Conservation (phyloP, 2,797 vertebrate species). For the Eulemur mongoz region DNA sequence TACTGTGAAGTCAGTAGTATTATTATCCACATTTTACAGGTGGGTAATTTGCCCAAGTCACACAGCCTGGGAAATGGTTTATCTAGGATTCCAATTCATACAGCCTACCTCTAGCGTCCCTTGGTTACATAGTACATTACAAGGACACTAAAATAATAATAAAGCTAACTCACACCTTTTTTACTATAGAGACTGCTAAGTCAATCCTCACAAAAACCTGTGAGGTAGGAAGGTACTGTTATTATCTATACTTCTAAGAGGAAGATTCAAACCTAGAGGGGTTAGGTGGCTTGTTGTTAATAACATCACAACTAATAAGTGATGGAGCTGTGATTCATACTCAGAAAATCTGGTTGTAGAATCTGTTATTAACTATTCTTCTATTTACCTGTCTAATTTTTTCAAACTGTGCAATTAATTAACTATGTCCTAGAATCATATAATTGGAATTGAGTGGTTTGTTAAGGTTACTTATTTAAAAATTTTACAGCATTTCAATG, state of each 20-base stretch:
- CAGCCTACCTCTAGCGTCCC: background rate
- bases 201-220: background rate
- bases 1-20: background rate
- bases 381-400: background rate
- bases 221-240: background rate
- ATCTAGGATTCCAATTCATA: background rate
- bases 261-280: background rate
- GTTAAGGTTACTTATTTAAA: background rate
- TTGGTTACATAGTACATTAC: background rate
- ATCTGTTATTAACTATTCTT: background rate
- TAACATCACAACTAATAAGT: background rate
- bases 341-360: background rate
- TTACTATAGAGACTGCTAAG: background rate
- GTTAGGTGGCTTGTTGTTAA: background rate
- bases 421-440: background rate
- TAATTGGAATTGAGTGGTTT: background rate
- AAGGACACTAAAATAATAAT: background rate
- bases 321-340: background rate
- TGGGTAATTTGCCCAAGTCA: background rate
- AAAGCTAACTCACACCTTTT: background rate
- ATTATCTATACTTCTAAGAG: background rate
- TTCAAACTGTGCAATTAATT: conserved; percentile 1
- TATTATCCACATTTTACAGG: background rate
- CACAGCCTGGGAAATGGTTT: background rate
- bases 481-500: background rate